A percentile compares a stretch with the other conserved stretches of the same genome.
These are phyloP conservation scores for Sepiola atlantica DNA, from an alignment of 2,888 invertebrate species.

Conservation along the genomic window DNA sequence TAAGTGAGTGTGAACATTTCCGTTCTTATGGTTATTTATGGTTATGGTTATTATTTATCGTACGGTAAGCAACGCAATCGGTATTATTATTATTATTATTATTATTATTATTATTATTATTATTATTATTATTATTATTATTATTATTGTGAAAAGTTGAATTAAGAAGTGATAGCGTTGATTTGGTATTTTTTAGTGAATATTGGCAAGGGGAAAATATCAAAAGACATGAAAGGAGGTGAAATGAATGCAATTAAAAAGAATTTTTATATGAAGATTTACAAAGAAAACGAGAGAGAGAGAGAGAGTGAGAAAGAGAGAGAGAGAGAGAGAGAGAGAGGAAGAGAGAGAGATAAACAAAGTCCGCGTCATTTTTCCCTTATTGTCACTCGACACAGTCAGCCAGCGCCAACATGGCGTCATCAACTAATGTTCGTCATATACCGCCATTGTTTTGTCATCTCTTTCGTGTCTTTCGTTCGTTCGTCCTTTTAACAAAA, in stretches of 20 bases:
- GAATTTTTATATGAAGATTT: neutral
- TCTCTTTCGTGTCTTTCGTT: neutral
- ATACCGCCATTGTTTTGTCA: conserved; percentile 7
- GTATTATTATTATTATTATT: too few species aligned
- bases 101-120: too few species aligned
- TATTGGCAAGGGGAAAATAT: neutral
- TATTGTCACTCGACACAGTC: neutral
- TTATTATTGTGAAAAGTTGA: neutral
- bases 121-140: too few species aligned
- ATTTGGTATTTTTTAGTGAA: neutral
- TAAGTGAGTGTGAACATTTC: too few species aligned
- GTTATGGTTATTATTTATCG: neutral
- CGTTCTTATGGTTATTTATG: too few species aligned
- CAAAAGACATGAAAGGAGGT: neutral
- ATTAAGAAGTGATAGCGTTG: neutral
- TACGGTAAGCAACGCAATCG: neutral
- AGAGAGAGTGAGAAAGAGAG: neutral
- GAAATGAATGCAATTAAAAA: neutral
- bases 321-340: neutral
- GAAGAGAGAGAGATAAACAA: neutral
- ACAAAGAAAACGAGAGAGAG: neutral
- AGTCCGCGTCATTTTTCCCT: neutral
- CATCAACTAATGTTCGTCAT: neutral
- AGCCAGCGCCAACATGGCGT: neutral
- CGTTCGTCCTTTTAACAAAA: neutral